These are phyloP conservation scores for Carapus acus DNA, from an alignment of 2,797 vertebrate species.

Conservation along the genomic window DNA sequence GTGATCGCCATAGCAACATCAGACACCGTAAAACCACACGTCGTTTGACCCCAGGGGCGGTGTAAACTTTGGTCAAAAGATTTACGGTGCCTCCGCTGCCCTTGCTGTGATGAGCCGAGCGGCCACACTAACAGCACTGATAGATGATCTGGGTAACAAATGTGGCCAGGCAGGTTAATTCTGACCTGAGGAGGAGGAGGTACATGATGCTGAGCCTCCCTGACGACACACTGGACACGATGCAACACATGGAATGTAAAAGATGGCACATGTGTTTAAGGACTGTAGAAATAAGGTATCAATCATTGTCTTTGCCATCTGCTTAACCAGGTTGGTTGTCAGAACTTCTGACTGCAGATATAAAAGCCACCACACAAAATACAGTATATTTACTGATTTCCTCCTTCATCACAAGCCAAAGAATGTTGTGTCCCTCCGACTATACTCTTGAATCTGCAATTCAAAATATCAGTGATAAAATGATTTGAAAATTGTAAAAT, in stretches of 20 bases:
- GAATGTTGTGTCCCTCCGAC: too few relatives aligned
- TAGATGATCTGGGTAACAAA: constrained; percentile 36
- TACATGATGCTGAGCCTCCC: constrained; percentile 12
- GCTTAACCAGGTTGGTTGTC: too few relatives aligned
- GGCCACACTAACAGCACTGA: constrained; percentile 46
- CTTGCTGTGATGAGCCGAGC: constrained; percentile 13
- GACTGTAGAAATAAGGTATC: too few relatives aligned
- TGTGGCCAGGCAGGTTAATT: constrained; percentile 17
- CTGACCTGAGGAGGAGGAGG: constrained; percentile 33
- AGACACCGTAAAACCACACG: constrained; percentile 37
- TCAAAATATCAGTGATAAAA: too few relatives aligned
- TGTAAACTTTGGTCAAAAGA: constrained; percentile 49
- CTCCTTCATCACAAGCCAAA: too few relatives aligned
- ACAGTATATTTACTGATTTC: too few relatives aligned
- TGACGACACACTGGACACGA: neutral
- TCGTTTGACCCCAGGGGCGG: constrained; percentile 44
- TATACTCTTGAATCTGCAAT: too few relatives aligned
- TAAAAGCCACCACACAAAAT: too few relatives aligned
- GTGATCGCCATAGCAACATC: constrained; percentile 53
- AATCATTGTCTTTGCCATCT: too few relatives aligned
- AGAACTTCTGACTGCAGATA: too few relatives aligned
- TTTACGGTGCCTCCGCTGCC: constrained; percentile 38
- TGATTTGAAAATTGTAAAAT: too few relatives aligned
- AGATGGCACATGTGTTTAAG: too few relatives aligned
- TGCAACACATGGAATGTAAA: neutral